Evolutionary conservation across 1,140 invertebrate species (phyloP).

Genomic region (Sarcophaga peregrina): DNA sequence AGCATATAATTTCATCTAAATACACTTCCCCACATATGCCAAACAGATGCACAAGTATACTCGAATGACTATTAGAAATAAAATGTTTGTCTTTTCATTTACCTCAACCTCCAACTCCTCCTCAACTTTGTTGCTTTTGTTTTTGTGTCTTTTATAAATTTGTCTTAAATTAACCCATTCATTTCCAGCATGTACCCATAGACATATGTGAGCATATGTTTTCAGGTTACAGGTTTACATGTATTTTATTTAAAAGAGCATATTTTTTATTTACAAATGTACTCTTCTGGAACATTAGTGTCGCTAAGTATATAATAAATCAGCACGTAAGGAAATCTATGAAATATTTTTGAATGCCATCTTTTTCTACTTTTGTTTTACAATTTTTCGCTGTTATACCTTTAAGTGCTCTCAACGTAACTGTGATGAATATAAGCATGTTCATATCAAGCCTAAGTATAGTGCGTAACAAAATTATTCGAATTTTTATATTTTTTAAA

Average conservation of each 20-base stretch:
- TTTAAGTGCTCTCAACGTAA: neutral
- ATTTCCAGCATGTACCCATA: neutral
- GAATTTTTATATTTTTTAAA: too few relatives aligned
- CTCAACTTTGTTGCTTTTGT: too few relatives aligned
- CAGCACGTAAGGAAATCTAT: neutral
- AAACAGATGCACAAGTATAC: too few relatives aligned
- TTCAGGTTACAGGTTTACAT: neutral
- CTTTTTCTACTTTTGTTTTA: neutral
- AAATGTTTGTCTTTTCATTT: neutral
- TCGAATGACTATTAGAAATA: too few relatives aligned
- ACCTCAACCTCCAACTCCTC: too few relatives aligned
- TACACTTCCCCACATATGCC: neutral
- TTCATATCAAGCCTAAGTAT: neutral
- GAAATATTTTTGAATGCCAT: conserved; percentile 12
- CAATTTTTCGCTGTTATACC: too few relatives aligned
- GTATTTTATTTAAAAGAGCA: neutral
- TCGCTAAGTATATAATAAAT: conserved; percentile 16
- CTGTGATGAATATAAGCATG: neutral
- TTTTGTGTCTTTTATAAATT: conserved; percentile 1
- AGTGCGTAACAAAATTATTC: too few relatives aligned
- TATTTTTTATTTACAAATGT: conserved; percentile 6
- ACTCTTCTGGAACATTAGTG: conserved; percentile 24
- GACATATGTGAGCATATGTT: neutral
- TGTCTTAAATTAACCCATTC: conserved; percentile 10
- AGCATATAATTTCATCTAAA: neutral